Evolutionary conservation across 2,113 vertebrate species (phyloP), one percentile per base, ranked within the genome.

Genomic region (Vidua chalybeata): DNA sequence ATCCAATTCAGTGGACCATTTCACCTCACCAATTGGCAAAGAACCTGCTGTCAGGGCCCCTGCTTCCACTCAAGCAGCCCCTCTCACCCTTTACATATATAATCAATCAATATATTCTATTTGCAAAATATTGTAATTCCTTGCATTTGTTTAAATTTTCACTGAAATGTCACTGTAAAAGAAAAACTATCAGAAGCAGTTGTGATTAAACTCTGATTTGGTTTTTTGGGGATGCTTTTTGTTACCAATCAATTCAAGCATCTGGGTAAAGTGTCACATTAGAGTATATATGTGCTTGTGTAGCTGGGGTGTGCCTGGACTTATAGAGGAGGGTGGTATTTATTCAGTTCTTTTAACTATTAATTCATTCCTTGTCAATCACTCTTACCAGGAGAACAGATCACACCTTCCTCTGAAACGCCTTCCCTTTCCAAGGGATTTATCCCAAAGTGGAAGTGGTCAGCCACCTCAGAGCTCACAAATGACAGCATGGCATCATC

Each of bases 1-100:
- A 97, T 82, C 86, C 95, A 96, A 97, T 95, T 97, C 96, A 97
- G 74, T 93, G 95, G 94, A 93, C 89, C 86, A 95, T 96, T 97
- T 95, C 87, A 96, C 94, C 80, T 95, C 82, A 75, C 82, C 95
- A 97, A 49, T 20, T 84, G 82, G 95, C 96, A 95, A 97, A 90
- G 49, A 93, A 94, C 55, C 89, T 97, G 83, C 83, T 81, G 78
- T 94, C 89, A 94, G 89, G 63, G 74, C 52, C 85, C 79, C 87
- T 56, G 68, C 85, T 94, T 96, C 91, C 86, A 94, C 87, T 94
- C 73, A 84, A 56, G 59, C 31, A 37, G 69, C 76, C 85, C 96
- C 93, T 10, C 15, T 87, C 81, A 95, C 59, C 52, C 46, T 93
- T 73, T 92, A 56, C 56, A 68, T 79, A 54, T 76, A 55, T 28